Evolutionary conservation across 2,113 vertebrate genomes (phyloP), one percentile per base, ranked within the genome.

Genomic region (Otocyon megalotis): DNA sequence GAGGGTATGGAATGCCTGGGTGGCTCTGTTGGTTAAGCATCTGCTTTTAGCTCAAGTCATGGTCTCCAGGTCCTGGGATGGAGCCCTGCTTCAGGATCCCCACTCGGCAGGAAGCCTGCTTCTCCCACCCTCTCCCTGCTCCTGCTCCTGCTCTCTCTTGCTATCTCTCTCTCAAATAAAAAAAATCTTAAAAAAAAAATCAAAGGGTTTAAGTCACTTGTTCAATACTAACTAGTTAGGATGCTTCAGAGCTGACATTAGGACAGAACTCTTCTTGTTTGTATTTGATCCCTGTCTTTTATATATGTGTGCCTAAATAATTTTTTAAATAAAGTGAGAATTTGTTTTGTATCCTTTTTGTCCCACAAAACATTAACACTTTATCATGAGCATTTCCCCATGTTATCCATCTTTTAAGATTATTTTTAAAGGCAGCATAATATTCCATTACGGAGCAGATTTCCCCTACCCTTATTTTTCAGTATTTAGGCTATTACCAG

Each of bases 371-470:
- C 43, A 43, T 90, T 84, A 92, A 35, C 5, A 67, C 32, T 88
- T 77, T 69, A 63, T 32, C 24, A 12, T 60, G 12, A 95, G 50
- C 8, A 20, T 90, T 90, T 90, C 28, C 74, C 79, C 53, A 60
- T 26, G 32, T 77, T 28, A 56, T 71, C 63, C 82, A 79, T 30
- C 30, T 58, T 63, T 63, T 37, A 60, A 43, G 43, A n/a, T 11
- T 60, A 71, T 74, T 98, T 96, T 97, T 98, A 93, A 95, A 94
- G 90, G 81, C 84, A 95, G 37, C 50, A 79, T 98, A 96, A 85
- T 97, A 98, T 79, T 97, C 93, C 94, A 58, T 53, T 35, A 60
- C 11, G 4, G 2, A 82, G 20, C 48, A 80, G 22, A 62, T 24
- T 82, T 53, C 8, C 13, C 22, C 43, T 62, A 9, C 50, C 22